These are phyloP conservation scores for Latrodectus hesperus DNA, from an alignment of 2,888 invertebrate species.

Conservation along the genomic window DNA sequence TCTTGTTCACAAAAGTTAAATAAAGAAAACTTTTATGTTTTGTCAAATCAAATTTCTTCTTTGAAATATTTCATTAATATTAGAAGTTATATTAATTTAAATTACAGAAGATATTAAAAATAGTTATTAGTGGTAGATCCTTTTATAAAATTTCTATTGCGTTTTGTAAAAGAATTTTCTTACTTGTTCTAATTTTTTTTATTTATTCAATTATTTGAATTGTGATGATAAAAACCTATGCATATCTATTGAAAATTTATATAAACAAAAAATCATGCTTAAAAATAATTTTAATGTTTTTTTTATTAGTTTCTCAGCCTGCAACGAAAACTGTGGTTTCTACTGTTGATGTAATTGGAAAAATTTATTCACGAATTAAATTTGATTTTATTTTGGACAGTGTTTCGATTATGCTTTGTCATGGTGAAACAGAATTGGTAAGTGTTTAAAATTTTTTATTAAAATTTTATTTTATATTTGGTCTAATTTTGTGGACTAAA, in stretches of 20 bases:
- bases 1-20: too few species aligned
- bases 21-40: too few species aligned
- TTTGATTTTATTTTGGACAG: slow-evolving; percentile 66
- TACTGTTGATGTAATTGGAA: slow-evolving; percentile 11
- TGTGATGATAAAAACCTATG: neutral
- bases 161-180: too few species aligned
- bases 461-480: neutral
- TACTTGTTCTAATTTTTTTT: too few species aligned
- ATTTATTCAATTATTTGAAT: neutral
- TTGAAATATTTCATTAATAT: neutral
- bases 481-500: too few species aligned
- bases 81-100: neutral
- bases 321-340: slow-evolving; percentile 11
- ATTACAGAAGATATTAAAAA: neutral
- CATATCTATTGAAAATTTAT: neutral
- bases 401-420: slow-evolving; percentile 53
- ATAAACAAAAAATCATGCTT: too few species aligned
- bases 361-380: slow-evolving; percentile 56
- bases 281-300: neutral
- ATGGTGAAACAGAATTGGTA: slow-evolving; percentile 58
- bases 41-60: too few species aligned
- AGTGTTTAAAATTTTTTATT: slow-evolving; percentile 10
- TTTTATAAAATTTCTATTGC: too few species aligned
- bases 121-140: too few species aligned
- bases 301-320: slow-evolving; percentile 23